These are phyloP conservation scores for Pontoporia blainvillei DNA, from an alignment of 2,113 vertebrate species.

Conservation along the genomic window DNA sequence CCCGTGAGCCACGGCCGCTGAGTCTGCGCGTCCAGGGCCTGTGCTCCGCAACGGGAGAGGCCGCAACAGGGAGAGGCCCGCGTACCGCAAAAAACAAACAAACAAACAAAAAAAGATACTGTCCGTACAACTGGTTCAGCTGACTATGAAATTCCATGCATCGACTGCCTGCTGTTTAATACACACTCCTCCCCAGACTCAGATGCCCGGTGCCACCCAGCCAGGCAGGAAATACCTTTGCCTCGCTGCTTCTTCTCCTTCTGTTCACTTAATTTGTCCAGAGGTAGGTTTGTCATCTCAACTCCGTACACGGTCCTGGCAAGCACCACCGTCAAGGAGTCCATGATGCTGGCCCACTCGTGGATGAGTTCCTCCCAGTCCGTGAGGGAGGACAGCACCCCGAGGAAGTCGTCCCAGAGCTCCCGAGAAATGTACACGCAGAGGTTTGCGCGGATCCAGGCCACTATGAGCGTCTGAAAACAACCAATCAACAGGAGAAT, in stretches of 20 bases:
- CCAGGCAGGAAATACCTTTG: constrained; percentile 83
- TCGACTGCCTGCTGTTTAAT: background rate
- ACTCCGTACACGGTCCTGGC: constrained; percentile 94
- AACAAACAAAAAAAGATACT: background rate
- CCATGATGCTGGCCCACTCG: constrained; percentile 98
- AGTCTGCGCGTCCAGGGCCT: no score
- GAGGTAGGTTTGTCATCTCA: constrained; percentile 94
- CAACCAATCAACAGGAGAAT: background rate
- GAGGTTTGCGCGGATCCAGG: constrained; percentile 97
- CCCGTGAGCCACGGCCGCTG: no score
- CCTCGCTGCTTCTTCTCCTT: constrained; percentile 98
- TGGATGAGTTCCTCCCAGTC: constrained; percentile 96
- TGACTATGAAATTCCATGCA: background rate
- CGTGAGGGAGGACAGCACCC: constrained; percentile 92
- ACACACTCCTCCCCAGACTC: background rate
- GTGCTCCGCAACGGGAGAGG: no score
- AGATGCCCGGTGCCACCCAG: background rate
- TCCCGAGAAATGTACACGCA: constrained; percentile 96
- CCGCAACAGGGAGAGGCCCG: no score
- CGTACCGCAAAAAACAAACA: no score
- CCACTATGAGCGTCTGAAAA: constrained; percentile 95
- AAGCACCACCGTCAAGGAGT: constrained; percentile 94
- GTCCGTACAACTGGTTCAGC: background rate
- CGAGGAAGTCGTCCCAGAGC: constrained; percentile 96
- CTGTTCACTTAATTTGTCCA: constrained; percentile 98